Percentiles rank a stretch among this genome's conserved stretches.
Evolutionary conservation across 2,888 invertebrate species (phyloP).

Genomic region (Cheilosia urbana): DNA sequence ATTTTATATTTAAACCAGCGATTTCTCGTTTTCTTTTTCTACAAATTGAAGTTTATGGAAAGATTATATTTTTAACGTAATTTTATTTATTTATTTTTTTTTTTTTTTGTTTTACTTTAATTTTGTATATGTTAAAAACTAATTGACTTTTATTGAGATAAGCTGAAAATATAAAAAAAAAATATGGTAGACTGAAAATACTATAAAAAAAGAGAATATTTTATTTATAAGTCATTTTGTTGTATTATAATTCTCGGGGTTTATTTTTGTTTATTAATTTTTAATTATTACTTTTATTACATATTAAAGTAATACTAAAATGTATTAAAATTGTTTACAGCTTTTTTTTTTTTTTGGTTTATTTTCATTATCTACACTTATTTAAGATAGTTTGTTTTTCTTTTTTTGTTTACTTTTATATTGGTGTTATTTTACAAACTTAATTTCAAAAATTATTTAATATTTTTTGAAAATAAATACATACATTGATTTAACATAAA

Average conservation of each 20-base stretch:
- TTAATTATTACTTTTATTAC: conserved; percentile 43
- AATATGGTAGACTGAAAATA: conserved; percentile 50
- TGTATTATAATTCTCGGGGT: conserved; percentile 51
- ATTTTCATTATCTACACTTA: conserved; percentile 74
- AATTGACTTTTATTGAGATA: conserved; percentile 83
- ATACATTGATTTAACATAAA: conserved; percentile 46
- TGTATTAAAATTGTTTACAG: conserved; percentile 71
- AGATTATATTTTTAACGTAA: conserved; percentile 44
- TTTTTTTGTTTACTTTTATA: conserved; percentile 60
- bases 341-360: conserved; percentile 27
- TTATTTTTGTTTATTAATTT: conserved; percentile 18
- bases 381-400: conserved; percentile 52
- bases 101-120: conserved; percentile 39
- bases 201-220: conserved; percentile 34
- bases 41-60: conserved; percentile 68
- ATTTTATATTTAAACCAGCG: conserved; percentile 51
- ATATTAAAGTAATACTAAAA: conserved; percentile 72
- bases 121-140: conserved; percentile 69
- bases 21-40: conserved; percentile 54
- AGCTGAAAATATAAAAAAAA: conserved; percentile 49
- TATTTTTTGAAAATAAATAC: conserved; percentile 42
- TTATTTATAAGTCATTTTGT: conserved; percentile 26
- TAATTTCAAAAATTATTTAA: conserved; percentile 49
- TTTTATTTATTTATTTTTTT: too few species aligned
- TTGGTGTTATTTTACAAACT: conserved; percentile 75